Evolutionary conservation across 2,797 vertebrate species (phyloP).

Genomic region (Apogon talboti): DNA sequence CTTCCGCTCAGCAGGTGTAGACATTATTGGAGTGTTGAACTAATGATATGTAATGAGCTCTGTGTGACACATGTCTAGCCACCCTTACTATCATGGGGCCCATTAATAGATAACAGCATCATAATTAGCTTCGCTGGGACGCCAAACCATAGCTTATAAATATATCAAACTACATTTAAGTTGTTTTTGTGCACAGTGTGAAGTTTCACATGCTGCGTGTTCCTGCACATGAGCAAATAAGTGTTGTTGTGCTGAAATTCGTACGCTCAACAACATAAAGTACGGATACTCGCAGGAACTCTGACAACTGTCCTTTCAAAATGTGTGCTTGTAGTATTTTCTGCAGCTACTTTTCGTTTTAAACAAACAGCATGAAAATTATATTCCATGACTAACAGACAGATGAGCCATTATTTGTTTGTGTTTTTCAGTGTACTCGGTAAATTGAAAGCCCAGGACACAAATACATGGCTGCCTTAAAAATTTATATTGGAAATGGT

Average conservation of each 20-base stretch:
- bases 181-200: conserved; percentile 44
- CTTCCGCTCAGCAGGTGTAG: conserved; percentile 82
- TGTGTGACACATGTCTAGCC: conserved; percentile 83
- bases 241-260: conserved; percentile 26
- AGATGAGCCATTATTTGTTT: conserved; percentile 69
- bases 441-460: conserved; percentile 77
- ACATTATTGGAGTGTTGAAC: conserved; percentile 85
- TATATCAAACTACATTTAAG: conserved; percentile 70
- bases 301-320: conserved; percentile 26
- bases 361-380: conserved; percentile 50
- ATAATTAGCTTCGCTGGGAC: conserved; percentile 81
- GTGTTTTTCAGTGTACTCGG: conserved; percentile 68
- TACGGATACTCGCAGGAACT: conserved; percentile 10
- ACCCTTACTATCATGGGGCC: conserved; percentile 77
- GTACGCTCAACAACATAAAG: conserved; percentile 20
- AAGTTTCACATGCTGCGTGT: conserved; percentile 34
- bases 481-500: conserved; percentile 88
- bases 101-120: conserved; percentile 77
- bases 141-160: conserved; percentile 71
- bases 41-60: conserved; percentile 88
- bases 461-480: conserved; percentile 83
- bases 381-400: conserved; percentile 61
- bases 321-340: conserved; percentile 31
- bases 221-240: conserved; percentile 16
- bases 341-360: conserved; percentile 40